These are phyloP conservation scores for Imbricaverruca yamaguchii DNA, from an alignment of 2,888 invertebrate species.

Conservation along the genomic window DNA sequence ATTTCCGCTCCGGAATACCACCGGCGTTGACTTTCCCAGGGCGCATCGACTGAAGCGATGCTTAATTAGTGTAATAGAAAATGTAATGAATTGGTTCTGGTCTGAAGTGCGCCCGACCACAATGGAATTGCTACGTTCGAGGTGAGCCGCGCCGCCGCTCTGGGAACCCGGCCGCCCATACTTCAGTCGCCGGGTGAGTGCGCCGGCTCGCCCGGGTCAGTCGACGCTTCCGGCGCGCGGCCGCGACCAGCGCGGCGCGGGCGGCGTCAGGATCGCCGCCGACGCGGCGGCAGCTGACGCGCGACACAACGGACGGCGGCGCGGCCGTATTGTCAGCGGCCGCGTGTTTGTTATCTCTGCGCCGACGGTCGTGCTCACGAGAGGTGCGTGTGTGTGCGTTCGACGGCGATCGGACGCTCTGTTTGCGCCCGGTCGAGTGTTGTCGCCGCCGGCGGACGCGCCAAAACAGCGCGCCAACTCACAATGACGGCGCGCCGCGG, in stretches of 20 bases:
- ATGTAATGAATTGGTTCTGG: constrained; percentile 4
- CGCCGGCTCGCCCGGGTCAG: background rate
- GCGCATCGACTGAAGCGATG: background rate
- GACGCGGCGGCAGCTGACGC: background rate
- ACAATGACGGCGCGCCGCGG: background rate
- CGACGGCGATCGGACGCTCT: background rate
- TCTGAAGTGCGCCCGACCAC: background rate
- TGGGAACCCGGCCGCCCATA: background rate
- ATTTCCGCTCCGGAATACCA: background rate
- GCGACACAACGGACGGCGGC: background rate
- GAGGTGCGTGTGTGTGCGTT: background rate
- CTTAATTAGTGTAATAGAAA: constrained; percentile 14
- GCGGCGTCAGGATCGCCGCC: background rate
- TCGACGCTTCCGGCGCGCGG: background rate
- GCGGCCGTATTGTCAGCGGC: background rate
- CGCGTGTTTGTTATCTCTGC: constrained; percentile 7
- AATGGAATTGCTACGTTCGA: background rate
- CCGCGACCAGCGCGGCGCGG: background rate
- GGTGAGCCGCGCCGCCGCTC: background rate
- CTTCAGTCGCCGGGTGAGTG: background rate
- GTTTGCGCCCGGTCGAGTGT: constrained; percentile 1
- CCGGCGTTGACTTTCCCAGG: background rate
- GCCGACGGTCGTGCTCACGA: background rate
- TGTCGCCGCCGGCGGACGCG: background rate
- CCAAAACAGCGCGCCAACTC: background rate